Evolutionary conservation across 2,888 invertebrate species (phyloP).

Genomic region (Ormyrus rosae): DNA sequence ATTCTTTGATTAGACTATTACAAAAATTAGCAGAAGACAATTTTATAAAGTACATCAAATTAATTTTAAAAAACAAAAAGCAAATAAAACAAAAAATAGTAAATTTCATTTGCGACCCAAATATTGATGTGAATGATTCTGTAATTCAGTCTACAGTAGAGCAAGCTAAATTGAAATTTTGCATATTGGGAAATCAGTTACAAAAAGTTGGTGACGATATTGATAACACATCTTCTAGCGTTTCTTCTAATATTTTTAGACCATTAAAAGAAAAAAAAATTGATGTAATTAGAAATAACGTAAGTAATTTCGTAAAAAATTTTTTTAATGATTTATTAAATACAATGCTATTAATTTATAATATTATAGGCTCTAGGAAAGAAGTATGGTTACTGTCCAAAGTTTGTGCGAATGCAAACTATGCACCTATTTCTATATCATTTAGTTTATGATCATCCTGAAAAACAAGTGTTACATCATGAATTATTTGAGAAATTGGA

Average conservation of each 20-base stretch:
- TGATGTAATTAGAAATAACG: conserved; percentile 29
- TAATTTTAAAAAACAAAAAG: conserved; percentile 76
- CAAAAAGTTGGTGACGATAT: conserved; percentile 8
- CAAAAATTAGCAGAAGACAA: conserved; percentile 79
- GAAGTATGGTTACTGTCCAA: conserved; percentile 79
- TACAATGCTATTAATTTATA: conserved; percentile 14
- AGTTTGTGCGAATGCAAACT: conserved; percentile 82
- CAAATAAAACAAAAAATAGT: conserved; percentile 72
- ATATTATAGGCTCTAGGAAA: conserved; percentile 69
- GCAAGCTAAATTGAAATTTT: conserved; percentile 80
- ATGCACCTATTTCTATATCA: conserved; percentile 85
- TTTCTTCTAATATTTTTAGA: not conserved
- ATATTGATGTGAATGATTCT: conserved; percentile 75
- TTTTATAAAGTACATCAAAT: conserved; percentile 78
- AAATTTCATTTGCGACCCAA: conserved; percentile 78
- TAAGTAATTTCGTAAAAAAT: conserved; percentile 16
- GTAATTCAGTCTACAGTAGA: conserved; percentile 80
- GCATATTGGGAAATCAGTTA: conserved; percentile 57
- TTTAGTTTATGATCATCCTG: conserved; percentile 80
- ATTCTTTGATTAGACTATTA: conserved; percentile 81
- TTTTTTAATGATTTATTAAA: not conserved
- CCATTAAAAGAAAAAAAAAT: conserved; percentile 18
- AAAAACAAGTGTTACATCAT: conserved; percentile 65
- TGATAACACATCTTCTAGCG: conserved; percentile 1
- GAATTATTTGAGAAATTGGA: conserved; percentile 65